phyloP scores from a whole-genome alignment of 2,888 invertebrate genomes.

The Biston stratarius region DNA sequence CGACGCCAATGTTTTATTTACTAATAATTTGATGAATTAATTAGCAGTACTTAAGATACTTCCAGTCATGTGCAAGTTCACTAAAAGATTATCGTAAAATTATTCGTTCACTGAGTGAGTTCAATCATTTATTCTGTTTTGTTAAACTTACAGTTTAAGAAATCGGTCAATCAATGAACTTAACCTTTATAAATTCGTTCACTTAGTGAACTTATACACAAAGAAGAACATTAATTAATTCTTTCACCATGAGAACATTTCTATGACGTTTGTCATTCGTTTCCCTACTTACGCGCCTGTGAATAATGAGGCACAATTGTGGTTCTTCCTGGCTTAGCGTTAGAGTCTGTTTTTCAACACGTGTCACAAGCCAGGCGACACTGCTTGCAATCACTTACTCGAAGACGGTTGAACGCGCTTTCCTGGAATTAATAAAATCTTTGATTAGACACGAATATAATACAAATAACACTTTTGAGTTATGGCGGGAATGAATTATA shows the following conservation, averaged over 20 bases:
- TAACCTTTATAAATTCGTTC: not conserved
- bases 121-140: too few relatives aligned
- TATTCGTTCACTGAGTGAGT: not conserved
- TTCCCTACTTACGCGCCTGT: conserved; percentile 11
- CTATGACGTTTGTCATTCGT: too few relatives aligned
- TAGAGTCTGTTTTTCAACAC: conserved; percentile 24
- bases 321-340: conserved; percentile 31
- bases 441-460: not conserved
- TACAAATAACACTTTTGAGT: too few relatives aligned
- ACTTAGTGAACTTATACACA: not conserved
- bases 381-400: conserved; percentile 68
- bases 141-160: not conserved
- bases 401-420: conserved; percentile 69
- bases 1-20: too few relatives aligned
- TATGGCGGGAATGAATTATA: too few relatives aligned
- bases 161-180: not conserved
- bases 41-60: too few relatives aligned
- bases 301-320: conserved; percentile 25
- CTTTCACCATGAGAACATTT: not conserved
- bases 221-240: conserved; percentile 2
- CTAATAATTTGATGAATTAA: too few relatives aligned
- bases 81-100: not conserved
- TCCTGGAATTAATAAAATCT: conserved; percentile 51
- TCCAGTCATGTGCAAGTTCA: not conserved
- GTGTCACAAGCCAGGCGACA: conserved; percentile 13